Conservation (phyloP, 2,113 vertebrate species). For the Nibea coibor region DNA sequence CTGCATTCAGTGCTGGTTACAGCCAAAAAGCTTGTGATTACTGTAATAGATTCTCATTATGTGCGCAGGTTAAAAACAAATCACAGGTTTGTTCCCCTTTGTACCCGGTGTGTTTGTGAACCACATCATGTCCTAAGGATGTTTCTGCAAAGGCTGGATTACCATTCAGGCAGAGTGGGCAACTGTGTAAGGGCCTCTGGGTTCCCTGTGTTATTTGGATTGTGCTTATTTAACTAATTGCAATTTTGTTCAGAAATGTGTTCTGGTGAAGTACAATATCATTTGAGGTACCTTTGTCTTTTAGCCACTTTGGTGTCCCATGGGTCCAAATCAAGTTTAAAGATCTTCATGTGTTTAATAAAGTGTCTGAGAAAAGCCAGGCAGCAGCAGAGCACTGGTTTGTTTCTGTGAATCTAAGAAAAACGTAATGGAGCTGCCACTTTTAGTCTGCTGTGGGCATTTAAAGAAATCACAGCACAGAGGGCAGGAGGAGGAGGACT, state of each 20-base stretch:
- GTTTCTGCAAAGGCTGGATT: slow-evolving; percentile 23
- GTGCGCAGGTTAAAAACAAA: slow-evolving; percentile 5
- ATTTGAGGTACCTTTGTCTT: neutral
- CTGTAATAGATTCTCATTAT: slow-evolving; percentile 20
- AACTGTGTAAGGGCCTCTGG: neutral
- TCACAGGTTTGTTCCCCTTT: slow-evolving; percentile 9
- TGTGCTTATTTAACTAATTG: slow-evolving; percentile 7
- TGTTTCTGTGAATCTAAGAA: slow-evolving; percentile 12
- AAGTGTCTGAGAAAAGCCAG: neutral
- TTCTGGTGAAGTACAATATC: neutral
- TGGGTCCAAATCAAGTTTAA: neutral
- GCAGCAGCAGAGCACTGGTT: too few species aligned
- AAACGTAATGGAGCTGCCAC: slow-evolving; percentile 18
- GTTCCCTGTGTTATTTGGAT: neutral
- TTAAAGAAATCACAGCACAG: slow-evolving; percentile 17
- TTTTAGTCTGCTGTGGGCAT: slow-evolving; percentile 7
- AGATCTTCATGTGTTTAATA: neutral
- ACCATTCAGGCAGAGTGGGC: neutral
- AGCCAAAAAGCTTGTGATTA: slow-evolving; percentile 25
- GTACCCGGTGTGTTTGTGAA: neutral
- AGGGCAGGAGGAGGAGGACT: neutral
- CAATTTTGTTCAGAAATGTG: neutral
- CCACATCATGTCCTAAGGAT: neutral
- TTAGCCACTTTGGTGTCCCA: neutral
- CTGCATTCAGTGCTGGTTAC: slow-evolving; percentile 11